phyloP scores from a whole-genome alignment of 2,113 vertebrate species.

The Pongo abelii region DNA sequence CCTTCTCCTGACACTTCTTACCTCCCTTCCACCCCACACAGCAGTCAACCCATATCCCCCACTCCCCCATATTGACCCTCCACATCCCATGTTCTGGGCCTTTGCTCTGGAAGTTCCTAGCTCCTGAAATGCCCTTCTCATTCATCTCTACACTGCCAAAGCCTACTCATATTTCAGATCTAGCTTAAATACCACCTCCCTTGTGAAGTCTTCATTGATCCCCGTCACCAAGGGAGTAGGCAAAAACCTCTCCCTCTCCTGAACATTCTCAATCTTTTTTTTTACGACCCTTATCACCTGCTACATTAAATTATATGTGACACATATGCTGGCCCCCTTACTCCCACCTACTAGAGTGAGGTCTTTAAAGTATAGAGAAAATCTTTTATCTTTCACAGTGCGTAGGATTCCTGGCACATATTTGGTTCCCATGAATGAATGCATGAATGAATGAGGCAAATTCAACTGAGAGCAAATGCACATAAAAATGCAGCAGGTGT shows the following conservation, averaged over 20 bases:
- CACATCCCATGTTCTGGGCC: not conserved
- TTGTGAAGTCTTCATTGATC: not conserved
- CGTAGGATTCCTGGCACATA: not conserved
- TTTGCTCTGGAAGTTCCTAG: not conserved
- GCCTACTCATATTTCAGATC: not conserved
- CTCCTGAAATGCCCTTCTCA: not conserved
- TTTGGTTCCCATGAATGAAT: conserved; percentile 21
- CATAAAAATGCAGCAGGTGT: conserved; percentile 10
- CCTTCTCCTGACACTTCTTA: not conserved
- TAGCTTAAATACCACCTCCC: not conserved
- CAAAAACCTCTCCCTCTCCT: not conserved
- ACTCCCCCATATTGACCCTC: accelerated
- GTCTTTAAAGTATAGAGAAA: not conserved
- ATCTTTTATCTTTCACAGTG: not conserved
- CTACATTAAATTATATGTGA: not conserved
- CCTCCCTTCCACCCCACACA: not conserved
- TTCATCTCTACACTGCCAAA: not conserved
- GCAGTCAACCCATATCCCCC: too few species aligned
- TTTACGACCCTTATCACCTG: not conserved
- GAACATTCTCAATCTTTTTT: not conserved
- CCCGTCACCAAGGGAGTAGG: not conserved
- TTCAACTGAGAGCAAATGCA: not conserved
- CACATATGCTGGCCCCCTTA: not conserved
- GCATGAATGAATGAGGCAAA: conserved; percentile 43
- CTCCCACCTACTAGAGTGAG: not conserved